Evolutionary conservation across 35 echinoderm and acorn worm genomes (phyloP), one percentile per base, ranked within the genome.

Genomic region (Amphiura filiformis): DNA sequence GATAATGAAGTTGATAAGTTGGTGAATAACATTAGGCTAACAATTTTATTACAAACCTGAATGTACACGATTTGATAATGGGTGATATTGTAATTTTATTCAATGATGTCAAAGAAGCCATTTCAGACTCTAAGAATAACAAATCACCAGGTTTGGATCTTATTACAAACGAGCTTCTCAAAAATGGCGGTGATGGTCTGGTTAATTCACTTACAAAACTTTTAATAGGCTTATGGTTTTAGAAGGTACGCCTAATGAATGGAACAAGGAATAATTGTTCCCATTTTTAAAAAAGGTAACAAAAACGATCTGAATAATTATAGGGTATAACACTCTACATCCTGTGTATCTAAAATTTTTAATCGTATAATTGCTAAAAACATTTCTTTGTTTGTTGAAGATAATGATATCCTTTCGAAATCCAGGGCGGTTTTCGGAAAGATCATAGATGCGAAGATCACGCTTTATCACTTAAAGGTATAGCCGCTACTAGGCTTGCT

Each of bases 291-390:
- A 70, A 70, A 70, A 30, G 26, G 26, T 30, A 70, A 30, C 9
- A 70, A 70, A 30, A 70, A 70, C 26, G 61, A 70, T 70, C 61
- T 70, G 15, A 70, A 70, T 70, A 70, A 70, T 70, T 70, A 80
- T 39, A 36, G 34, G 31, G 78, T 1, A 22, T 22, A 4, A 77
- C 12, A 12, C 17, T 39, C 35, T 22, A 80, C 34, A 12, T 36
- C 38, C 1, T 80, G 78, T 39, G 78, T 80, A 3, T 36, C 38
- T 37, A 52, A 70, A 70, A 70, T 26, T n/a, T n/a, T 70, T n/a
- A 70, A 70, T 30, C 61, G 61, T 3, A 70, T 80, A 3, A 17
- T 80, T 26, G 4, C 17, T 23, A 80, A 80, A 11, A 2, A 80
- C n/a, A 80, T 80, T 26, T 37, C 78, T 37, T 13, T 3, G 1